Evolutionary conservation across 2,888 invertebrate genomes (phyloP).

Genomic region (Cataglyphis livida): DNA sequence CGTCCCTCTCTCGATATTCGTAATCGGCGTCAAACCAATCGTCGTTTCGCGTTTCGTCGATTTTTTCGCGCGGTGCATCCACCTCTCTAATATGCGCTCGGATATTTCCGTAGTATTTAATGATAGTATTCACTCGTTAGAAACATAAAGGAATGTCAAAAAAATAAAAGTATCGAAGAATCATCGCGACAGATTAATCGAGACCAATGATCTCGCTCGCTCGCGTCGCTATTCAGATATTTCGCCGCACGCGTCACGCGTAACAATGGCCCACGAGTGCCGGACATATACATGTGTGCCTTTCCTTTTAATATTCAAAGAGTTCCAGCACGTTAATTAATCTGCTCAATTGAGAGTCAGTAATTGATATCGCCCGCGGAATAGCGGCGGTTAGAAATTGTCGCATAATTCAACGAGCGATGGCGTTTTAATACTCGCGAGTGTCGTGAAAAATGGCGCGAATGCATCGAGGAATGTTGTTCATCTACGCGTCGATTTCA

Average conservation of each 20-base stretch:
- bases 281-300: neutral
- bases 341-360: neutral
- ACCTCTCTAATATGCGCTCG: neutral
- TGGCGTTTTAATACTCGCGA: neutral
- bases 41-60: too few relatives aligned
- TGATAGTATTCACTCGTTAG: neutral
- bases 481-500: too few relatives aligned
- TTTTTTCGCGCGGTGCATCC: too few relatives aligned
- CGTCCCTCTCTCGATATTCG: neutral
- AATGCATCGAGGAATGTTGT: neutral
- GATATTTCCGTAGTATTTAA: neutral
- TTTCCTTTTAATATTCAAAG: neutral
- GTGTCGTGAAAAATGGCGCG: neutral
- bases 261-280: neutral
- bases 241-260: constrained; percentile 9
- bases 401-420: neutral
- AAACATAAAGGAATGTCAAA: neutral
- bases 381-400: neutral
- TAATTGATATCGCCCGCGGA: too few relatives aligned
- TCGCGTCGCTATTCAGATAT: neutral
- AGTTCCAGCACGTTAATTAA: neutral
- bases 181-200: neutral
- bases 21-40: neutral
- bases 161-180: neutral
- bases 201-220: constrained; percentile 2